Percentiles rank a stretch among this genome's conserved stretches.
phyloP scores from a whole-genome alignment of 2,888 invertebrate species.

The Zaprionus obscuricornis region DNA sequence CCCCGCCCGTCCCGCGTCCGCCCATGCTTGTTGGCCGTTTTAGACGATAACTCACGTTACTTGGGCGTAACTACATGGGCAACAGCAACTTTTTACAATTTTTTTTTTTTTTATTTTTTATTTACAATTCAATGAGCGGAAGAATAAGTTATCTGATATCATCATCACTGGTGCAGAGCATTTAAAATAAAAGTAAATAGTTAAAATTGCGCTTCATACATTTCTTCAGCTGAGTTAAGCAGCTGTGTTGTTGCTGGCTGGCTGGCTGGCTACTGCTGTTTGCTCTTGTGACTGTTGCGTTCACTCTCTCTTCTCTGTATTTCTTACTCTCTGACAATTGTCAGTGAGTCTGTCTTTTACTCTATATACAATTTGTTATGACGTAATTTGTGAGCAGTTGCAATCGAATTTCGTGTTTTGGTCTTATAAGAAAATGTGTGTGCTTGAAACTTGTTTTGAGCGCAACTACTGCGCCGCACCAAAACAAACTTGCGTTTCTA shows the following conservation, averaged over 20 bases:
- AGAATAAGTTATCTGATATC: conserved; percentile 22
- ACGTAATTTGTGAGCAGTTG: conserved; percentile 60
- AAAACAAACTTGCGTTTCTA: conserved; percentile 55
- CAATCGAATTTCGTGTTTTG: conserved; percentile 59
- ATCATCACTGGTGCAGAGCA: conserved; percentile 19
- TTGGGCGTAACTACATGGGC: conserved; percentile 72
- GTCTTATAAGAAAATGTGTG: conserved; percentile 66
- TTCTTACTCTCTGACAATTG: conserved; percentile 11
- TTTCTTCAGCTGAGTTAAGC: too few relatives aligned
- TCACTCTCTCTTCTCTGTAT: conserved; percentile 1
- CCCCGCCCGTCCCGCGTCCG: conserved; percentile 6
- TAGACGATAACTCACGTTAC: conserved; percentile 66
- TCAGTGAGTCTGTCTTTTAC: too few relatives aligned
- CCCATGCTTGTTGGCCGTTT: conserved; percentile 76
- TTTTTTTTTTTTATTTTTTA: neutral
- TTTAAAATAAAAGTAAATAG: too few relatives aligned
- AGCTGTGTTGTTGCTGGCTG: too few relatives aligned
- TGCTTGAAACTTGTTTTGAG: conserved; percentile 61
- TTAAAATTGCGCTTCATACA: conserved; percentile 6
- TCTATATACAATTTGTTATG: conserved; percentile 28
- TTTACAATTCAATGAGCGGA: conserved; percentile 11
- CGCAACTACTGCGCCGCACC: conserved; percentile 66
- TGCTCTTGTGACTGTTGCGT: too few relatives aligned
- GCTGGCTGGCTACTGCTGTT: too few relatives aligned
- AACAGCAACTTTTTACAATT: conserved; percentile 53